Base-by-base conservation (phyloP, 2,797 vertebrate genomes). In the Rhinogobio ventralis region DNA sequence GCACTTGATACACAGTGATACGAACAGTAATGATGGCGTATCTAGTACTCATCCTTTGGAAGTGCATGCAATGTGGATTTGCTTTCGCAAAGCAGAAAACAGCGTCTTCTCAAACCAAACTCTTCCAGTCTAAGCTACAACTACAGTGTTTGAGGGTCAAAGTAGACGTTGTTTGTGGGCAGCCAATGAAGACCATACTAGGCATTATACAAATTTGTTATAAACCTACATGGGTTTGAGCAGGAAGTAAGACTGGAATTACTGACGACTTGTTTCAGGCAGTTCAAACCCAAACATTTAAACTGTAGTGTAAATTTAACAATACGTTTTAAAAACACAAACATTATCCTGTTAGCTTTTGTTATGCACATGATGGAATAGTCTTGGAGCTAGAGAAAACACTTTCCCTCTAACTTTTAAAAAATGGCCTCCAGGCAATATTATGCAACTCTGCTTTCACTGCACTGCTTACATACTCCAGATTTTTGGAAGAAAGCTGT, bases 371-470 rank as follows among this genome's bases (percentile, higher is more conserved):
- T n/a, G 30, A 74, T 23, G 30, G 11, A 75, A 7, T 7, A 57
- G 14, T n/a, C 36, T 15, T 39, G 30, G 7, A 73, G 73, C 30
- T 64, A 30, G 15, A 14, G 5, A 64, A 79, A 66, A 66, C 5
- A 49, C 17, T 46, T 64, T 64, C 25, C 66, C 3, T 49, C 25
- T 19, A 25, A 64, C 55, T 62, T 78, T 11, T 2, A 10, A 46
- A 46, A 66, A 78, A 78, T 23, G 8, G 30, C 42, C 42, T 66
- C 19, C 25, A 79, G 17, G 57, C 42, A 79, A 45, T 28, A 64
- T 79, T 79, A 79, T 66, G 42, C 42, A 66, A 33, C 60, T 66
- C 55, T 79, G 76, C 36, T 69, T 69, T 13, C 23, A 45, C 30
- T 17, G 28, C 64, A 33, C 68, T 71, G 36, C 39, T 42, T 25